These are phyloP conservation scores for Chelonoidis abingdonii DNA, from an alignment of 2,113 vertebrate genomes.

Conservation along the genomic window DNA sequence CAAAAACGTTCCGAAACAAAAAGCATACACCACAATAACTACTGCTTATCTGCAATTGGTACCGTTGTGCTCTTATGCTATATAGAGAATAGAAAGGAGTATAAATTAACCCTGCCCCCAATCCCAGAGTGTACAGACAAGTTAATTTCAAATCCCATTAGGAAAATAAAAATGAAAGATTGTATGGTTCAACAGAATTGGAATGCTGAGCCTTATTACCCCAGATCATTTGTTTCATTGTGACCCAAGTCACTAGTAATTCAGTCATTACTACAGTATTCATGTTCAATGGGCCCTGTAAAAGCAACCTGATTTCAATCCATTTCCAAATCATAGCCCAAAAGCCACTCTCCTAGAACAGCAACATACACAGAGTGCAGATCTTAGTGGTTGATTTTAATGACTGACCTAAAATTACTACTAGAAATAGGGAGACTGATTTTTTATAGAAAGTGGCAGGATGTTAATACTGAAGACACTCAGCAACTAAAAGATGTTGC, in stretches of 20 bases:
- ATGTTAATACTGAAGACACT: not conserved
- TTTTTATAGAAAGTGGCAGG: not conserved
- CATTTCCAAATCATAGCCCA: not conserved
- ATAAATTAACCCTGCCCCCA: not conserved
- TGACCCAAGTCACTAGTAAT: not conserved
- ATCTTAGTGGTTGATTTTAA: not conserved
- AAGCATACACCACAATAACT: not conserved
- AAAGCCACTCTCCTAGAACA: no score
- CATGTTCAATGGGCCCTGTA: not conserved
- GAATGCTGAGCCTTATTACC: not conserved
- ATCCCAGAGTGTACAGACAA: not conserved
- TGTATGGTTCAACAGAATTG: not conserved
- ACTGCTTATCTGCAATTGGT: not conserved
- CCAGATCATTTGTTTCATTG: fast-evolving
- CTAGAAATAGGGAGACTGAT: not conserved
- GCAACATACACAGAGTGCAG: no score
- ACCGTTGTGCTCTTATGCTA: not conserved
- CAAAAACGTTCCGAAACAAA: not conserved
- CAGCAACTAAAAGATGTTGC: not conserved
- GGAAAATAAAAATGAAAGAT: not conserved
- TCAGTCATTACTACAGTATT: not conserved
- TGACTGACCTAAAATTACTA: not conserved
- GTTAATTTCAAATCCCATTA: not conserved
- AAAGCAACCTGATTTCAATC: not conserved
- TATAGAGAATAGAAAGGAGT: not conserved